Conservation (phyloP, 2,113 vertebrate species). For the Onychorhynchus coronatus region DNA sequence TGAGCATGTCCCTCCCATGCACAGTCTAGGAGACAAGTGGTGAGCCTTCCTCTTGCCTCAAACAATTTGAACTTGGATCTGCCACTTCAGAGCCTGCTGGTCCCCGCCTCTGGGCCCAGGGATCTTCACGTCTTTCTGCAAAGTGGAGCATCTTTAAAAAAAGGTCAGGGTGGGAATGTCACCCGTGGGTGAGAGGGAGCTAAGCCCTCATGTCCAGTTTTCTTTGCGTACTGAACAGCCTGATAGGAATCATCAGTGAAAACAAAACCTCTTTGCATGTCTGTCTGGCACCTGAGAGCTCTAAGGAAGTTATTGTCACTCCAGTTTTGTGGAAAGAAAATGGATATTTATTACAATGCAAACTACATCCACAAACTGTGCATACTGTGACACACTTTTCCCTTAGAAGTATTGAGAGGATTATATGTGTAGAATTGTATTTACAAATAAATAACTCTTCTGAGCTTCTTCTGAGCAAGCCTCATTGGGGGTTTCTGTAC, state of each 20-base stretch:
- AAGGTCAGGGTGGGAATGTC: not conserved
- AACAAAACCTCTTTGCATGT: not conserved
- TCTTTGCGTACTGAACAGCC: not conserved
- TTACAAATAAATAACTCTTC: not conserved
- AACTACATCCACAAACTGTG: not conserved
- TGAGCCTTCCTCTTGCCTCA: not conserved
- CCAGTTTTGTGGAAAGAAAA: not conserved
- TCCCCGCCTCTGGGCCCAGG: not conserved
- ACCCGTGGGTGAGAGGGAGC: fast-evolving
- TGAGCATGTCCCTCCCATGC: not conserved
- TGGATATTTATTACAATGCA: not conserved
- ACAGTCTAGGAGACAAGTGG: not conserved
- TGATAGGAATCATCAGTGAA: not conserved
- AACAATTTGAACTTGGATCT: not conserved
- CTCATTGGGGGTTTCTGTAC: not conserved
- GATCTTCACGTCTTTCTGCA: not conserved
- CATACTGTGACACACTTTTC: not conserved
- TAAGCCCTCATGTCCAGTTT: not conserved
- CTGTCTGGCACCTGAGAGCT: not conserved
- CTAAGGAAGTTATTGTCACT: not conserved
- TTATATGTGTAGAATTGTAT: not conserved
- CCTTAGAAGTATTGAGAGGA: not conserved
- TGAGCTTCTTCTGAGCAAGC: not conserved
- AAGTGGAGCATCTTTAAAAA: not conserved
- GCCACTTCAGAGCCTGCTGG: not conserved